phyloP scores from a whole-genome alignment of 2,888 invertebrate species.

The Ganaspis brasiliensis region DNA sequence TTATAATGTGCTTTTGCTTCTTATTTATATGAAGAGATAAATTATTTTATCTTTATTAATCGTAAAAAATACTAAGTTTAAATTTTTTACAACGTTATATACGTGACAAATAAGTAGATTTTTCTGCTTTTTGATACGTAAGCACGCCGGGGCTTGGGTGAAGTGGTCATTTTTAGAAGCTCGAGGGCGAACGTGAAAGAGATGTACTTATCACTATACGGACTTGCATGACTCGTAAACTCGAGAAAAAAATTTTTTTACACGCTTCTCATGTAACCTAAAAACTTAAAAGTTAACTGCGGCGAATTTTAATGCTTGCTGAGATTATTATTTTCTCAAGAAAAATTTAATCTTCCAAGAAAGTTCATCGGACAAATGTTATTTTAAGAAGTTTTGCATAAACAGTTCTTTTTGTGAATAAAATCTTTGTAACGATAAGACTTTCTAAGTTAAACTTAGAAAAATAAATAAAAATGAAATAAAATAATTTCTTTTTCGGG shows the following conservation, averaged over 20 bases:
- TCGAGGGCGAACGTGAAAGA: conserved; percentile 14
- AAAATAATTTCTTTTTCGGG: no score
- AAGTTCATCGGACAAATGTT: no score
- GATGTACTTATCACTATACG: conserved; percentile 18
- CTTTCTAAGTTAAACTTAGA: no score
- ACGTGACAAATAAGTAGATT: conserved; percentile 12
- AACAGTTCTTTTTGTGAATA: no score
- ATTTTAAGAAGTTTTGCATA: no score
- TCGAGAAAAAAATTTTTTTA: neutral
- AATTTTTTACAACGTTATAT: no score
- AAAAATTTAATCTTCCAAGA: no score
- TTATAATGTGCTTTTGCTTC: neutral
- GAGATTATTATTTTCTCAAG: neutral
- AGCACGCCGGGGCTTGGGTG: conserved; percentile 8
- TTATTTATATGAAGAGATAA: neutral
- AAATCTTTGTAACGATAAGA: no score
- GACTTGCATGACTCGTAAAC: conserved; percentile 20
- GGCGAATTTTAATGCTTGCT: conserved; percentile 1
- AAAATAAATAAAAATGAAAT: no score
- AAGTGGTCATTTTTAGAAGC: conserved; percentile 26
- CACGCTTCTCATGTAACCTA: conserved; percentile 8
- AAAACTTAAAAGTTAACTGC: neutral
- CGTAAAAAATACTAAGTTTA: neutral
- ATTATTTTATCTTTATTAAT: neutral
- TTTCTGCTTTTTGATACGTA: neutral